Conservation (phyloP, 1,140 invertebrate genomes). For the Episyrphus balteatus region DNA sequence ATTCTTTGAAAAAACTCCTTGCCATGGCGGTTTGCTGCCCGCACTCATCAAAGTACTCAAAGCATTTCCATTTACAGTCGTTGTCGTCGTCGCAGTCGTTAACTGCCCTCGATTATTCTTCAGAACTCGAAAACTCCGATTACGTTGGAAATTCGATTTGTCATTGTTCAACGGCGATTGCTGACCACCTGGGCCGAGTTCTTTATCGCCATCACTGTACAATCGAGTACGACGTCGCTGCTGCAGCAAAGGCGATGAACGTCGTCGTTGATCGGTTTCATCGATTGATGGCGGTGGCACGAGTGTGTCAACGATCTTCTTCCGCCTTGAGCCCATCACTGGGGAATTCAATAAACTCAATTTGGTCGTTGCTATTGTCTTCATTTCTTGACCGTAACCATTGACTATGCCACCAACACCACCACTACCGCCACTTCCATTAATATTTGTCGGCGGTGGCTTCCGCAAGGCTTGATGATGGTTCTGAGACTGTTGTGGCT, state of each 20-base stretch:
- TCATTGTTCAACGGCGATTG: slow-evolving; percentile 10
- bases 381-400: background rate
- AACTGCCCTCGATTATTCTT: background rate
- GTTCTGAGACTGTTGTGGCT: no score
- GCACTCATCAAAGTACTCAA: background rate
- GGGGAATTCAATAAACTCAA: background rate
- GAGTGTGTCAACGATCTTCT: slow-evolving; percentile 1
- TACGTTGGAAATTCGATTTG: slow-evolving; percentile 6
- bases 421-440: no score
- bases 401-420: slow-evolving; percentile 3
- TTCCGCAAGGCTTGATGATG: background rate
- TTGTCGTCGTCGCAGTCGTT: slow-evolving; percentile 9
- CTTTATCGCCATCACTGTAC: slow-evolving; percentile 10
- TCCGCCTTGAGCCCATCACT: background rate
- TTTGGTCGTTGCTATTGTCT: background rate
- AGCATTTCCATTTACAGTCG: slow-evolving; percentile 4
- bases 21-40: background rate
- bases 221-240: slow-evolving; percentile 8
- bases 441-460: slow-evolving; percentile 11
- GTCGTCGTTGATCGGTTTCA: background rate
- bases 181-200: background rate
- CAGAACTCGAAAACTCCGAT: slow-evolving; percentile 1
- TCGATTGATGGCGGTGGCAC: background rate
- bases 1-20: background rate
- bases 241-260: background rate